These are phyloP conservation scores for Pocillopora verrucosa DNA, from an alignment of 64 coral and sea anemone genomes.

Conservation along the genomic window DNA sequence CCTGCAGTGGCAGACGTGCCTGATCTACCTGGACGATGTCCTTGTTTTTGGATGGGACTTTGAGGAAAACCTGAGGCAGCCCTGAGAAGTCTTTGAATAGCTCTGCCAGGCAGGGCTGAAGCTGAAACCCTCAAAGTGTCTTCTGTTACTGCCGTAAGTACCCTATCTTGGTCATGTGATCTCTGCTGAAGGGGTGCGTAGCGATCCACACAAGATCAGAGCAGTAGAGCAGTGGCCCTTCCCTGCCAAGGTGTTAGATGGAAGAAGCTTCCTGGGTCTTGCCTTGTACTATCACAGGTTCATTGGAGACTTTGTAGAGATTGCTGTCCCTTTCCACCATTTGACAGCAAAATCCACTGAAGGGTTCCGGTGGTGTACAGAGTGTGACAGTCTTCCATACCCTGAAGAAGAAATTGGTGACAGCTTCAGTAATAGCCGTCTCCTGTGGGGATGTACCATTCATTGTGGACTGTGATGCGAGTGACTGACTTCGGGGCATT, in stretches of 20 bases:
- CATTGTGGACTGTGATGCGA: constrained; percentile 15
- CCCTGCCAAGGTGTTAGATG: neutral
- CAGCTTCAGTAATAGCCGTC: constrained; percentile 5
- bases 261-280: neutral
- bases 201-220: neutral
- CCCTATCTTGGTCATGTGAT: constrained; percentile 25
- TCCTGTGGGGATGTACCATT: neutral
- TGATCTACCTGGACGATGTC: neutral
- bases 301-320: constrained; percentile 1
- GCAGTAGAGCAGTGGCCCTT: neutral
- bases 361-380: neutral
- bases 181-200: neutral
- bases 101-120: neutral
- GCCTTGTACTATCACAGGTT: constrained; percentile 40
- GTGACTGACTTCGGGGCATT: neutral
- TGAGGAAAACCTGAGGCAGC: neutral
- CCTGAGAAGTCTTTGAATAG: neutral
- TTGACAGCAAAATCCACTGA: neutral
- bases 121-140: neutral
- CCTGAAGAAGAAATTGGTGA: constrained; percentile 5
- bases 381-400: constrained; percentile 3
- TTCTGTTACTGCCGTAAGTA: neutral
- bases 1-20: neutral
- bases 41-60: neutral
- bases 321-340: neutral